Evolutionary conservation across 2,797 vertebrate genomes (phyloP).

Genomic region (Enteromius argenteus): DNA sequence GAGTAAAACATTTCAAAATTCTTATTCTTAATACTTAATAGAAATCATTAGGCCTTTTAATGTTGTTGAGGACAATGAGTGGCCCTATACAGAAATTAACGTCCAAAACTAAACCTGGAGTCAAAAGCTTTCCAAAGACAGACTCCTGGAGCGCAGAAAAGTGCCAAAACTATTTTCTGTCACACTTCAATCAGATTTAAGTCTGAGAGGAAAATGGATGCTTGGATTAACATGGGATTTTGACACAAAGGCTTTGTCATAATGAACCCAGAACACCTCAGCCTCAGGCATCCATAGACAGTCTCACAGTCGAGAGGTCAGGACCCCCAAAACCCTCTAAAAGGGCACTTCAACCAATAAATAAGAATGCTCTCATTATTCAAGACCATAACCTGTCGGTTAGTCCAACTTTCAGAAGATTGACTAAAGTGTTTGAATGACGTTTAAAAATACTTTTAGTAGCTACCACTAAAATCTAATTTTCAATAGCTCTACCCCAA

Average conservation of each 20-base stretch:
- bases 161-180: background rate
- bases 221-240: slow-evolving; percentile 34
- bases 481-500: background rate
- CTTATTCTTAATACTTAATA: background rate
- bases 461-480: background rate
- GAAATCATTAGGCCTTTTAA: background rate
- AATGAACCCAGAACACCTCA: slow-evolving; percentile 16
- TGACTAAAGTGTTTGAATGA: background rate
- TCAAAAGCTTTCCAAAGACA: background rate
- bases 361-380: slow-evolving; percentile 2
- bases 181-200: slow-evolving; percentile 37
- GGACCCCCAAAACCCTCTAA: background rate
- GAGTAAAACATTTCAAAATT: background rate
- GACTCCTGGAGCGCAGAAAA: background rate
- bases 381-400: background rate
- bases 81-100: background rate
- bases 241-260: slow-evolving; percentile 24
- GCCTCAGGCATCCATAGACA: slow-evolving; percentile 24
- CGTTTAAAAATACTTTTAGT: background rate
- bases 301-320: slow-evolving; percentile 12
- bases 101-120: background rate
- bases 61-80: background rate
- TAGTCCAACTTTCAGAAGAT: background rate
- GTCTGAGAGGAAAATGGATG: slow-evolving; percentile 39
- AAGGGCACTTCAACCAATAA: slow-evolving; percentile 11